These are phyloP conservation scores for Gymnocypris eckloni DNA, from an alignment of 2,797 vertebrate species.

Conservation along the genomic window DNA sequence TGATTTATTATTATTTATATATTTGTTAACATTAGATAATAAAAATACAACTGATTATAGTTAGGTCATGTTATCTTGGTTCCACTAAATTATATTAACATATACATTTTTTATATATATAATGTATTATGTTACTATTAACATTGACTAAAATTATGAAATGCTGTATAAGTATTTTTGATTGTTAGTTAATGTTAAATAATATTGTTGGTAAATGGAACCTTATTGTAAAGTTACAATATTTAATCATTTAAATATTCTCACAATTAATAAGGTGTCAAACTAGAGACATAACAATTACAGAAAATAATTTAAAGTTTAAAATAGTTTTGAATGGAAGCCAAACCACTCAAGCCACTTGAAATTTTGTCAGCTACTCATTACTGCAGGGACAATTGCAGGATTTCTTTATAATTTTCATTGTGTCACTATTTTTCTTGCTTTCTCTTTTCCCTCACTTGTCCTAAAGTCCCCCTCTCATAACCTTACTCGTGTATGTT, in stretches of 20 bases:
- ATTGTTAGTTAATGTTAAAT: not conserved
- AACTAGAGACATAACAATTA: not conserved
- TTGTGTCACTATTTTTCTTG: conserved; percentile 1
- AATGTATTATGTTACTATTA: not conserved
- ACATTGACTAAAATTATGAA: not conserved
- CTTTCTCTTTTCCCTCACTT: conserved; percentile 14
- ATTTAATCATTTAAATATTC: not conserved
- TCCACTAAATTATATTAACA: not conserved
- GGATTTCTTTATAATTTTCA: not conserved
- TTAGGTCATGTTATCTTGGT: not conserved
- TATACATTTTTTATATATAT: not conserved
- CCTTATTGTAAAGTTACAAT: not conserved
- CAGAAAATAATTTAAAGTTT: not conserved
- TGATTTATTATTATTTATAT: not conserved
- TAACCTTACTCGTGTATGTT: not conserved
- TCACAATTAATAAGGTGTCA: not conserved
- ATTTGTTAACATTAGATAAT: not conserved
- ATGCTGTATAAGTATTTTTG: not conserved
- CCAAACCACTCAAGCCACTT: not conserved
- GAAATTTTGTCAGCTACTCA: not conserved
- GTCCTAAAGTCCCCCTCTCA: not conserved
- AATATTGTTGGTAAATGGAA: not conserved
- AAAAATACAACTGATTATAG: not conserved
- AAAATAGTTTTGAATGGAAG: not conserved
- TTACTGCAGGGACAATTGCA: not conserved